Evolutionary conservation across 1,140 invertebrate genomes (phyloP).

Genomic region (Acyrthosiphon pisum): DNA sequence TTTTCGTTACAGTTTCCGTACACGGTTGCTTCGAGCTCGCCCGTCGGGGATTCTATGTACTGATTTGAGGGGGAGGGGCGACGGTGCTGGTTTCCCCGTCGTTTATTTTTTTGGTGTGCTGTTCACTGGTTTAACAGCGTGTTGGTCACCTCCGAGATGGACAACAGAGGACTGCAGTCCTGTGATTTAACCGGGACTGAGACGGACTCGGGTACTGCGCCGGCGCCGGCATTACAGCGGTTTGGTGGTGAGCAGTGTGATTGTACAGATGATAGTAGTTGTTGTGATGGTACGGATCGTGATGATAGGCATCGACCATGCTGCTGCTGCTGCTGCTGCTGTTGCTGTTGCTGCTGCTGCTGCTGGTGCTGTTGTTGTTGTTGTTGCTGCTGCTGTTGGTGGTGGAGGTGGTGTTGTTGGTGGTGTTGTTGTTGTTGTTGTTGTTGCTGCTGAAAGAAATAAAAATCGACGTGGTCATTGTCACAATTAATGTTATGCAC

Average conservation of each 20-base stretch:
- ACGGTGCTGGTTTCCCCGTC: too few species aligned
- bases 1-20: background rate
- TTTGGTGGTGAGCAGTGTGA: slow-evolving; percentile 57
- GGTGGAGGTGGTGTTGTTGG: background rate
- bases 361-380: slow-evolving; percentile 44
- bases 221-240: slow-evolving; percentile 60
- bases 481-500: background rate
- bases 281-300: slow-evolving; percentile 52
- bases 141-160: slow-evolving; percentile 84
- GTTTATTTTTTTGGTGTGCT: background rate
- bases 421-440: background rate
- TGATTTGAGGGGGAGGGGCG: background rate
- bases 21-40: background rate
- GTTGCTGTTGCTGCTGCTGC: slow-evolving; percentile 13
- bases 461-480: background rate
- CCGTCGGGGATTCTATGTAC: too few species aligned
- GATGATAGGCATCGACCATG: slow-evolving; percentile 48
- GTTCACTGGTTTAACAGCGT: slow-evolving; percentile 74
- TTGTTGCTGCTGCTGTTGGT: background rate
- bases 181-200: slow-evolving; percentile 68
- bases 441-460: background rate
- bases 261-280: slow-evolving; percentile 47
- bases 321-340: slow-evolving; percentile 56
- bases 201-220: slow-evolving; percentile 63
- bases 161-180: slow-evolving; percentile 80